Percentiles rank a stretch among this genome's conserved stretches.
Conservation (phyloP, 2,797 vertebrate species). For the Passerculus sandwichensis region DNA sequence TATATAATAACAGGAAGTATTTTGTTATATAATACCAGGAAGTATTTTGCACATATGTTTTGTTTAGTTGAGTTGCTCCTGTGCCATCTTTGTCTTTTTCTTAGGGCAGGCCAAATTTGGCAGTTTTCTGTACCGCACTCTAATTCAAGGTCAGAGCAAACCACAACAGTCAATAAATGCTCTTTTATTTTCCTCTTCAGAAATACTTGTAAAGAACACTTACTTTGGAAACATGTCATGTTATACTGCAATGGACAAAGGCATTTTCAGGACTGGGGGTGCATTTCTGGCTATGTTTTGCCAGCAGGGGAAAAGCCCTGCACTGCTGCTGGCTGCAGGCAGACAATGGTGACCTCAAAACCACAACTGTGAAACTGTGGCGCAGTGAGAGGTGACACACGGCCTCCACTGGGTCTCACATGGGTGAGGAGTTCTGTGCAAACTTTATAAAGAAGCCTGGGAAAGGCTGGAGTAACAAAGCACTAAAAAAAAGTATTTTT, state of each 20-base stretch:
- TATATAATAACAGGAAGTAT: conserved; percentile 14
- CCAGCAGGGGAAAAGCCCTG: neutral
- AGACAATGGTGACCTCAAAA: conserved; percentile 31
- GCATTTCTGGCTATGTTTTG: neutral
- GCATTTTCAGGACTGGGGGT: neutral
- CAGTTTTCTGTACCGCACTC: conserved; percentile 26
- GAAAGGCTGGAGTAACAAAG: neutral
- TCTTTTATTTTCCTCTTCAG: neutral
- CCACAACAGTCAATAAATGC: neutral
- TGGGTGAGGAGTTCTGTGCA: neutral
- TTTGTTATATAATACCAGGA: conserved; percentile 39
- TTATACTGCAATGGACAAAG: neutral
- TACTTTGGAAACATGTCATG: neutral
- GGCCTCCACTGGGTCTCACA: neutral
- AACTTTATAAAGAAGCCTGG: neutral
- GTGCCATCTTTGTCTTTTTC: conserved; percentile 45
- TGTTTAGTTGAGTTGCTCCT: conserved; percentile 30
- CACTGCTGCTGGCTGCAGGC: conserved; percentile 20
- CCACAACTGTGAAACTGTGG: neutral
- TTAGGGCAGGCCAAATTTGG: conserved; percentile 35
- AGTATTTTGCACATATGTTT: conserved; percentile 47
- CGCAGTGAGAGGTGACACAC: neutral
- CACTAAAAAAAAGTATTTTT: neutral
- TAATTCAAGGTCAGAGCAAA: conserved; percentile 3
- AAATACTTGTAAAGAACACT: neutral